These are phyloP conservation scores for Morus bassanus DNA, from an alignment of 2,797 vertebrate genomes.

Conservation along the genomic window DNA sequence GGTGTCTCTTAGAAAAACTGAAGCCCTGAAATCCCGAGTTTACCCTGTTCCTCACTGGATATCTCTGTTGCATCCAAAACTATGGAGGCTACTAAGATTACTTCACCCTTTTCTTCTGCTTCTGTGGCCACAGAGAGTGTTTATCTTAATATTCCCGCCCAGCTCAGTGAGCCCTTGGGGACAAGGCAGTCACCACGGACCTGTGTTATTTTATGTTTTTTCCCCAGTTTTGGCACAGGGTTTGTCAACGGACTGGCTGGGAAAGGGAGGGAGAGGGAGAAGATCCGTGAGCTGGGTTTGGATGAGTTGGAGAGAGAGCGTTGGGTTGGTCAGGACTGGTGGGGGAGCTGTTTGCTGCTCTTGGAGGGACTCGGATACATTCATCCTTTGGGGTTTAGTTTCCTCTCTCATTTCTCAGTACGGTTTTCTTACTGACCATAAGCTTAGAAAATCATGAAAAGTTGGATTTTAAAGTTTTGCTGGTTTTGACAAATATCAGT, in stretches of 20 bases:
- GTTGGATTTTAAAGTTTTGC: not conserved
- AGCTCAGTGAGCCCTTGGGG: not conserved
- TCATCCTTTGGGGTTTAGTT: not conserved
- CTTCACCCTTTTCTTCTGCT: not conserved
- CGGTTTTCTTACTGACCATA: not conserved
- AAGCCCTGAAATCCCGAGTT: not conserved
- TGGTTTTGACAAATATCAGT: not conserved
- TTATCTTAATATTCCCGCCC: not conserved
- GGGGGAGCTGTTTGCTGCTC: not conserved
- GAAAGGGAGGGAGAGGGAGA: not conserved
- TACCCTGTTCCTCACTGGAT: not conserved
- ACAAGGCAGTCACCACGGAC: too few species aligned
- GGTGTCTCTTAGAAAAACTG: not conserved
- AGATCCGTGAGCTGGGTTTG: fast-evolving
- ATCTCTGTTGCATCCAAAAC: not conserved
- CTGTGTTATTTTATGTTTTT: not conserved
- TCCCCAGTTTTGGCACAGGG: not conserved
- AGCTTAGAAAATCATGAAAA: not conserved
- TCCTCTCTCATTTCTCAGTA: not conserved
- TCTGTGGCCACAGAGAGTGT: fast-evolving
- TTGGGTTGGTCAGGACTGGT: not conserved
- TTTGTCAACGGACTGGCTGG: not conserved
- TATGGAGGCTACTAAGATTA: fast-evolving
- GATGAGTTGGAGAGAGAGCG: not conserved
- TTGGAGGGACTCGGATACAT: not conserved